Conservation (phyloP, 2,888 invertebrate genomes). For the Rhagophthalmus giganteus region DNA sequence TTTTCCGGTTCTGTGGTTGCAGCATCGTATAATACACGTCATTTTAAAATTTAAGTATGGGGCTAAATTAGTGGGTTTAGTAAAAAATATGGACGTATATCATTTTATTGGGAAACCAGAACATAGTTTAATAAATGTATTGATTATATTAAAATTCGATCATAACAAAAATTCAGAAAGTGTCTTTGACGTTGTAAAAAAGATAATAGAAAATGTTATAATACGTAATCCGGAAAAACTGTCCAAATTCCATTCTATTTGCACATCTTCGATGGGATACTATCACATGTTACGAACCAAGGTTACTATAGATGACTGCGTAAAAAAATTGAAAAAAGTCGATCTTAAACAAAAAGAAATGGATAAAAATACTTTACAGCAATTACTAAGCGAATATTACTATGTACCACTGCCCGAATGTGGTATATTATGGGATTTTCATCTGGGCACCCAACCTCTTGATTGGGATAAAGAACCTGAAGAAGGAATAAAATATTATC, state of each 20-base stretch:
- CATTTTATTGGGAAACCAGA: background rate
- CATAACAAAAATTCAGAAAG: background rate
- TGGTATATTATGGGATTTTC: constrained; percentile 3
- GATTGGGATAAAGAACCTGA: background rate
- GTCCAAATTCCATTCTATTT: background rate
- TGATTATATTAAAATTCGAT: constrained; percentile 1
- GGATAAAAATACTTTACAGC: background rate
- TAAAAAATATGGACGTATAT: background rate
- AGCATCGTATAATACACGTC: background rate
- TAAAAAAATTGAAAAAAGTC: too few relatives aligned
- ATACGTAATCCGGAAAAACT: background rate
- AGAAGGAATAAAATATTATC: background rate
- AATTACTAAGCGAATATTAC: background rate
- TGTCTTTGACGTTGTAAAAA: background rate
- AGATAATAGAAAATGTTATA: background rate
- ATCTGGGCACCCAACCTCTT: background rate
- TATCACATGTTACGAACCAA: too few relatives aligned
- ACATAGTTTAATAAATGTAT: background rate
- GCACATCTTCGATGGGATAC: background rate
- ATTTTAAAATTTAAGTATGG: constrained; percentile 1
- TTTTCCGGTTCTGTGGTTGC: too few relatives aligned
- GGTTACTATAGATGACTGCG: too few relatives aligned
- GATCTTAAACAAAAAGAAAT: too few relatives aligned
- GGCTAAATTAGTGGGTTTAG: background rate
- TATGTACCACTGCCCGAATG: background rate